phyloP scores from a whole-genome alignment of 2,797 vertebrate species.

The Sebastes trivittatus region DNA sequence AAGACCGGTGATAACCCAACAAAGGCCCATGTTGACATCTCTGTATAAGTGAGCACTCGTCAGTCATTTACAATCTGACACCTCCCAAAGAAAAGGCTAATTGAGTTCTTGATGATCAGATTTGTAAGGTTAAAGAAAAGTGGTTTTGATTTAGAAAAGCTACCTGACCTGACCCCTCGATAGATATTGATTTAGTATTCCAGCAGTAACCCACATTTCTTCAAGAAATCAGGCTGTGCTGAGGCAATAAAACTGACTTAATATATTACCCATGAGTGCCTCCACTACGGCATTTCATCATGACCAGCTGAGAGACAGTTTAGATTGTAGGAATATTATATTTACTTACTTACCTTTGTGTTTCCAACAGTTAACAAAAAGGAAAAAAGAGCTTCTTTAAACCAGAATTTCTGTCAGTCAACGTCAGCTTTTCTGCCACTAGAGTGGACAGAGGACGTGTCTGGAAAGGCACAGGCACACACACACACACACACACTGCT shows the following conservation, averaged over 20 bases:
- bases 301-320: background rate
- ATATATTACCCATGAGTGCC: background rate
- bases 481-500: background rate
- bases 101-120: too few relatives aligned
- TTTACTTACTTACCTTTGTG: background rate
- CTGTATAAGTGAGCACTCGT: too few relatives aligned
- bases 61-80: too few relatives aligned
- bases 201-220: background rate
- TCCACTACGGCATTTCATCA: background rate
- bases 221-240: background rate
- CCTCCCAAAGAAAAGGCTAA: too few relatives aligned
- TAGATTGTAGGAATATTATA: background rate
- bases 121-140: too few relatives aligned
- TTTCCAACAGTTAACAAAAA: background rate
- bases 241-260: background rate
- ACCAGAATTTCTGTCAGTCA: background rate
- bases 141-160: background rate
- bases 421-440: background rate
- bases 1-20: too few relatives aligned
- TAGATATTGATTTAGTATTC: background rate
- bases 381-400: background rate
- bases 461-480: background rate
- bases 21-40: too few relatives aligned
- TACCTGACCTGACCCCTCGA: background rate
- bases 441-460: background rate